Evolutionary conservation across 2,888 invertebrate species (phyloP).

Genomic region (Boloria selene): DNA sequence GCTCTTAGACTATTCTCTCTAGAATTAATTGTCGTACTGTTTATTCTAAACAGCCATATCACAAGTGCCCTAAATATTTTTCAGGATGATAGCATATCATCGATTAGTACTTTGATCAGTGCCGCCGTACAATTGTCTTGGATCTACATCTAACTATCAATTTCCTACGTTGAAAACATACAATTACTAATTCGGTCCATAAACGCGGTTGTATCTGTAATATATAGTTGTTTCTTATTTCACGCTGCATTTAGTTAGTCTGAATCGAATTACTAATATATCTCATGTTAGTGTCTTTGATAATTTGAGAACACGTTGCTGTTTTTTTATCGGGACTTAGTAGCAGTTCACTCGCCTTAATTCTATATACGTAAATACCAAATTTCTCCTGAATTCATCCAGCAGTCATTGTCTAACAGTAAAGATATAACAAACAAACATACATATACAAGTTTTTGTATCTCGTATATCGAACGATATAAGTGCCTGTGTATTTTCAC

Average conservation of each 20-base stretch:
- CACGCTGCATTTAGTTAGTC: too few species aligned
- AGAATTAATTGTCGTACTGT: too few species aligned
- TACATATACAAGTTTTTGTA: not conserved
- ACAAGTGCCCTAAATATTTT: slow-evolving; percentile 11
- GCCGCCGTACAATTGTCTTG: slow-evolving; percentile 32
- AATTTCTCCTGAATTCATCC: too few species aligned
- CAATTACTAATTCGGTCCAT: slow-evolving; percentile 14
- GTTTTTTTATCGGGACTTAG: too few species aligned
- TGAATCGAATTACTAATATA: too few species aligned
- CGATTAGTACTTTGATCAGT: slow-evolving; percentile 20
- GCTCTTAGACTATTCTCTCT: too few species aligned
- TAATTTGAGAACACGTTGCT: too few species aligned
- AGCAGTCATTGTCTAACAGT: too few species aligned
- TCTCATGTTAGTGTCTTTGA: too few species aligned
- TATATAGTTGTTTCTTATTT: not conserved
- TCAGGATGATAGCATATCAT: slow-evolving; percentile 22
- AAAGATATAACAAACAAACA: too few species aligned
- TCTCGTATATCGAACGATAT: not conserved
- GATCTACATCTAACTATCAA: slow-evolving; percentile 31
- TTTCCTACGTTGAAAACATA: slow-evolving; percentile 34
- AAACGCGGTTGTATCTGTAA: slow-evolving; percentile 3
- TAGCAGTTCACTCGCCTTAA: too few species aligned
- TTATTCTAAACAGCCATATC: not conserved
- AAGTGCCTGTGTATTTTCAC: slow-evolving; percentile 17
- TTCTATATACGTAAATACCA: too few species aligned